Base-by-base conservation (phyloP, 2,113 vertebrate genomes). In the Pygoscelis antarcticus region DNA sequence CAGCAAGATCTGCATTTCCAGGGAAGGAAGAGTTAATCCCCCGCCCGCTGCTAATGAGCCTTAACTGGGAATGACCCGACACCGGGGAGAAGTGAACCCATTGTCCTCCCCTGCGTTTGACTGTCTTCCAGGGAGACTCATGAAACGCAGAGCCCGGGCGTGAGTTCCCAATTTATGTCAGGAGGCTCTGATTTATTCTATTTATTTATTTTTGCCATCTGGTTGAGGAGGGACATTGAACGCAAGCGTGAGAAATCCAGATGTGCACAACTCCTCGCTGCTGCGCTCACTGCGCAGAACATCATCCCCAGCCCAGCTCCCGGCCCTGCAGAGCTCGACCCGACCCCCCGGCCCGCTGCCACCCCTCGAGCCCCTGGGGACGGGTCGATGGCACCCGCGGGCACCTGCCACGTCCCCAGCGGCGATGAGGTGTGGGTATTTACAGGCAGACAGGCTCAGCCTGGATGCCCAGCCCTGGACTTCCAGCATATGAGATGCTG, bases 121-220 rank as follows among this genome's bases (percentile, higher is more conserved):
- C 96, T 60, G 87, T 82, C 95, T 97, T 96, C 96, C 96, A 96
- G 90, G 38, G 96, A 93, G 90, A 58, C 92, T 96, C 96, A 96
- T 90, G 96, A 95, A 97, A 96, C 54, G 55, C 93, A 85, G 96
- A 91, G 85, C 82, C 90, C 70, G 66, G 96, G 95, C 58, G 90
- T 95, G 95, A 93, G 96, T 93, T 97, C 95, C 96, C 96, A 13
- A 93, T 93, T 90, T 94, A 27, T 97, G 96, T 97, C 96, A 97
- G 95, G 93, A 96, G 96, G 78, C 87, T 76, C 90, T 96, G 95
- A 96, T 96, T 97, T 96, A 96, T 97, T 95, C 87, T 96, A 96
- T 97, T 97, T 97, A 96, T 97, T 97, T 97, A 97, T 97, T 96
- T 96, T 97, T 96, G 96, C 96, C 96, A 97, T 97, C 96, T 97